These are phyloP conservation scores for Lumbricus terrestris DNA, from an alignment of 2,888 invertebrate genomes.

Conservation along the genomic window DNA sequence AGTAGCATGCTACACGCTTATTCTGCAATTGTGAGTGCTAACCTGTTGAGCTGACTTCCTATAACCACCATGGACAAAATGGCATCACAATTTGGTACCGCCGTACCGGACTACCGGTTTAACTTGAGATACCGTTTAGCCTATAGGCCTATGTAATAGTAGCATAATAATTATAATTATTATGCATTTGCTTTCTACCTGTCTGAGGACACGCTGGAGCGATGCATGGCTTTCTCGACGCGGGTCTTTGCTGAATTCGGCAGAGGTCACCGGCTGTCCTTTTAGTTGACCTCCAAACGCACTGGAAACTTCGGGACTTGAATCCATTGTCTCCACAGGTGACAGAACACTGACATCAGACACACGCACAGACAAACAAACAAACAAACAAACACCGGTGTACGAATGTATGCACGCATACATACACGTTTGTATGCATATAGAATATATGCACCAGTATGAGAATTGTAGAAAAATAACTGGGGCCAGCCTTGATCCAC, in stretches of 20 bases:
- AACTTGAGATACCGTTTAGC: no score
- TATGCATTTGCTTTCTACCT: constrained; percentile 3
- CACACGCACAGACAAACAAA: neutral
- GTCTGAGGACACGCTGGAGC: neutral
- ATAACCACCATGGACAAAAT: no score
- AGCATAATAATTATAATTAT: no score
- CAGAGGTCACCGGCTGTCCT: neutral
- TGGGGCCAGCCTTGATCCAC: no score
- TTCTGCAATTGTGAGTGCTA: no score
- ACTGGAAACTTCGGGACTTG: constrained; percentile 7
- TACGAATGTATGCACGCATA: neutral
- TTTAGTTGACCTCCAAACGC: constrained; percentile 18
- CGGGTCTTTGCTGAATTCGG: neutral
- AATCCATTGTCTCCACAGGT: constrained; percentile 19
- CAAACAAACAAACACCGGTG: no score
- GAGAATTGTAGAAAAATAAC: no score
- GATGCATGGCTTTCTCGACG: neutral
- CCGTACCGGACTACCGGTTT: no score
- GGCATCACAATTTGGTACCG: no score
- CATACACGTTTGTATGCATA: neutral
- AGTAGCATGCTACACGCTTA: no score
- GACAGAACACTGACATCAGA: neutral
- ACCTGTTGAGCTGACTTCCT: no score
- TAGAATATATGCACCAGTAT: neutral
- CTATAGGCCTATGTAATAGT: no score